Evolutionary conservation across 2,113 vertebrate species (phyloP), one percentile per base, ranked within the genome.

Genomic region (Hippocampus zosterae): DNA sequence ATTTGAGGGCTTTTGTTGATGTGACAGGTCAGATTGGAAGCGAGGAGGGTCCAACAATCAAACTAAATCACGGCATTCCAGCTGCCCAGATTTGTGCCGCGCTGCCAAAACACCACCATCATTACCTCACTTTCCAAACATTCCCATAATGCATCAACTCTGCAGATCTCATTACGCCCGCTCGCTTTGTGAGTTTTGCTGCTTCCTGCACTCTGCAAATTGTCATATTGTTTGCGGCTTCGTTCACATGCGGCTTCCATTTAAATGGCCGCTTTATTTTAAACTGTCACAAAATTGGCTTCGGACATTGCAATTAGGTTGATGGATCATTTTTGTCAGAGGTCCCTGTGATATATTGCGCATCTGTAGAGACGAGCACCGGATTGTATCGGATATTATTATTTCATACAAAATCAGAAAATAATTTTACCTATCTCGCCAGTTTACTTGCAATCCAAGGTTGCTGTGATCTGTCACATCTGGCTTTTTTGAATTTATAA

Each of bases 51-150:
- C 66, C 57, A 70, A 46, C 72, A 71, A 29, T 70, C 19, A 46
- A 71, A 72, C 65, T 65, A 70, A 46, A 77, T 55, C 63, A 70
- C 23, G 62, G 64, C 60, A 72, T 79, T 83, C 37, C n/a, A 68
- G 61, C 60, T 53, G 56, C 48, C 75, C 74, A 79, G 56, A 67
- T 81, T 67, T 67, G 65, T 56, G 53, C 44, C n/a, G 60, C 52
- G 69, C 53, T 57, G 16, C 11, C 69, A 72, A n/a, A 69, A 81
- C 62, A 76, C 70, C 69, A 77, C 70, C 69, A 84, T 27, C 68
- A 81, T 82, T 71, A 85, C 79, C 70, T 88, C 81, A 90, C 68
- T 73, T 48, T 71, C n/a, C 71, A 76, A 85, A 68, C 70, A 85
- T 87, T 77, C 77, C 73, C 70, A 67, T 81, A 77, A 79, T 74